Percentiles rank a stretch among this genome's conserved stretches.
Evolutionary conservation across 2,113 vertebrate genomes (phyloP).

Genomic region (Sander vitreus): DNA sequence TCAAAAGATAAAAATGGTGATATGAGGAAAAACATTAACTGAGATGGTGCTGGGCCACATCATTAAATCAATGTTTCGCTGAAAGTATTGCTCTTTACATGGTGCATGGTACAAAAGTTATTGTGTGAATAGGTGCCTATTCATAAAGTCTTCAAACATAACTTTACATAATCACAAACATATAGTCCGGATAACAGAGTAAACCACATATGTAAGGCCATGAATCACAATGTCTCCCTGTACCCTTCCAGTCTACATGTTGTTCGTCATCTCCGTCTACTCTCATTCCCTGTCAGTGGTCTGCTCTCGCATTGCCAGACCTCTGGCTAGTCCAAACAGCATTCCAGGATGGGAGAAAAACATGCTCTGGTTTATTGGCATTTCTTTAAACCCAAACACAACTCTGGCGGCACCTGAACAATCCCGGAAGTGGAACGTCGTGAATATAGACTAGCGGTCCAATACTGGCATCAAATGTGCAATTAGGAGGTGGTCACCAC

Average conservation of each 20-base stretch:
- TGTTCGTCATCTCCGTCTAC: neutral
- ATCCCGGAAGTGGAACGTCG: too few relatives aligned
- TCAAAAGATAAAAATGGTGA: conserved; percentile 48
- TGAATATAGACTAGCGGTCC: too few relatives aligned
- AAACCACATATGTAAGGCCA: neutral
- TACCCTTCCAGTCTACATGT: neutral
- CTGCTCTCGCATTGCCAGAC: too few relatives aligned
- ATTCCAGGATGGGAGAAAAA: too few relatives aligned
- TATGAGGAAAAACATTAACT: neutral
- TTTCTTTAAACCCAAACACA: too few relatives aligned
- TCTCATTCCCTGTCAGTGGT: neutral
- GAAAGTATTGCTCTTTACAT: neutral
- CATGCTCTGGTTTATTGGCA: too few relatives aligned
- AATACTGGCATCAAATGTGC: neutral
- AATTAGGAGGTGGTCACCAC: neutral
- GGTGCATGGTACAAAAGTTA: neutral
- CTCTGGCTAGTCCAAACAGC: too few relatives aligned
- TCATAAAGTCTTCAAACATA: neutral
- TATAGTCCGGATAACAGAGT: neutral
- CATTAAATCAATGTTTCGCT: conserved; percentile 16
- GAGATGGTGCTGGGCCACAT: conserved; percentile 42
- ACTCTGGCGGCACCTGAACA: too few relatives aligned
- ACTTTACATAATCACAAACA: neutral
- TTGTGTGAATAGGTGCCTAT: neutral
- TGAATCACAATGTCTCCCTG: neutral